phyloP scores from a whole-genome alignment of 2,888 invertebrate genomes.

The Oscheius onirici region DNA sequence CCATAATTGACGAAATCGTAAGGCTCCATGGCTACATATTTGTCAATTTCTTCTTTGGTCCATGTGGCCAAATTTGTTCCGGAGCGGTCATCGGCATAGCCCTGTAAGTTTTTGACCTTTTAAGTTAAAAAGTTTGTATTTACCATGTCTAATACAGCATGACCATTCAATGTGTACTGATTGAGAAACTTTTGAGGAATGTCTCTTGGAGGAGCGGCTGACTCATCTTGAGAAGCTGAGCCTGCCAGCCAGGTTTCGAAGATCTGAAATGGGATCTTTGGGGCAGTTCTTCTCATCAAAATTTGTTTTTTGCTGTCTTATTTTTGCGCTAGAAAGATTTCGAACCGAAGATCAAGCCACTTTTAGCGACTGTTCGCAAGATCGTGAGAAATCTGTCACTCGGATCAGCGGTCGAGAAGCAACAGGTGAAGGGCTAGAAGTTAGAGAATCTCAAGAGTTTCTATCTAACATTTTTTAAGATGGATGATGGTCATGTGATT shows the following conservation, averaged over 20 bases:
- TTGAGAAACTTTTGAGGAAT: not conserved
- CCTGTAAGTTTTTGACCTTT: not conserved
- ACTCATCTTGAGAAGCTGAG: slow-evolving; percentile 1
- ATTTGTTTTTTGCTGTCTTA: too few relatives aligned
- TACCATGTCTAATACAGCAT: not conserved
- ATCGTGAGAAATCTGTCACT: too few relatives aligned
- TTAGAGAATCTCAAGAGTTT: too few relatives aligned
- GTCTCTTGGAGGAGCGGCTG: slow-evolving; percentile 7
- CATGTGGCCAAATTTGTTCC: not conserved
- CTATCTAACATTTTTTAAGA: too few relatives aligned
- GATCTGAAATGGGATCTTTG: not conserved
- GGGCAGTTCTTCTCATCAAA: too few relatives aligned
- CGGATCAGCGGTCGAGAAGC: too few relatives aligned
- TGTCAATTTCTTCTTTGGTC: not conserved
- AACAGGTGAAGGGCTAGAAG: too few relatives aligned
- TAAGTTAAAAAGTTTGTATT: too few relatives aligned
- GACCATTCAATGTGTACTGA: not conserved
- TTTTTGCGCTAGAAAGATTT: too few relatives aligned
- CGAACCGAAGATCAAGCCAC: too few relatives aligned
- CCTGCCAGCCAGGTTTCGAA: slow-evolving; percentile 12
- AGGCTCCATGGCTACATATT: not conserved
- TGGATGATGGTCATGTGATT: too few relatives aligned
- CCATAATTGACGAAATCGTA: not conserved
- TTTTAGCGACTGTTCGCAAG: too few relatives aligned
- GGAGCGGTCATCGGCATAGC: slow-evolving; percentile 1